Conservation (phyloP, 2,797 vertebrate species). For the Sebastes trivittatus region DNA sequence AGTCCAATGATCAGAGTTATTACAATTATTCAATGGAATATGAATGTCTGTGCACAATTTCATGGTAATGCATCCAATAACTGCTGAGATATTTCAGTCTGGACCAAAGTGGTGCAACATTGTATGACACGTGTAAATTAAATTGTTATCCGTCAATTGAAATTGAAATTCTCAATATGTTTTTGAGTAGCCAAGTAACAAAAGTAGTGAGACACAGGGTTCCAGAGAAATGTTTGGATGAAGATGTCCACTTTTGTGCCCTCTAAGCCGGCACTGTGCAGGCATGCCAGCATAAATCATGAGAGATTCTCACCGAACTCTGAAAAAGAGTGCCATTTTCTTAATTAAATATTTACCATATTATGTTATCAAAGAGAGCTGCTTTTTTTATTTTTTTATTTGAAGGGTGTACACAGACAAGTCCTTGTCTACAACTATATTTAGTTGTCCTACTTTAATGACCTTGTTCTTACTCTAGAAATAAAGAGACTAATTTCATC, state of each 20-base stretch:
- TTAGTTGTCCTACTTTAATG: conserved; percentile 71
- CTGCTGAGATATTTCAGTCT: not conserved
- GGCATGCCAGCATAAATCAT: not conserved
- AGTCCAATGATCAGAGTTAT: not conserved
- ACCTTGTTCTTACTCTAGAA: conserved; percentile 53
- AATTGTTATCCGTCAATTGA: not conserved
- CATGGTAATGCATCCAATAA: not conserved
- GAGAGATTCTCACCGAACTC: not conserved
- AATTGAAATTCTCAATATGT: no score
- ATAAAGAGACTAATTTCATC: conserved; percentile 17
- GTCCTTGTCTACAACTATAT: conserved; percentile 48
- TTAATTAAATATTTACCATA: not conserved
- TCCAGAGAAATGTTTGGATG: no score
- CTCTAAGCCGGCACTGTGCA: not conserved
- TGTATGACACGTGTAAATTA: not conserved
- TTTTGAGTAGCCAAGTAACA: no score
- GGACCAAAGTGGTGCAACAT: not conserved
- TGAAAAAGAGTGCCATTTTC: not conserved
- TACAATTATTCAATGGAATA: not conserved
- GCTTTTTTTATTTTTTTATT: not conserved
- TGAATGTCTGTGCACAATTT: not conserved
- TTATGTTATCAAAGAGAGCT: not conserved
- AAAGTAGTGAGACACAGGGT: no score
- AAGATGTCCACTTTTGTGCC: no score
- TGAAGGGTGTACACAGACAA: not conserved